Conservation (phyloP, 1,140 invertebrate species). For the Diuraphis noxia region DNA sequence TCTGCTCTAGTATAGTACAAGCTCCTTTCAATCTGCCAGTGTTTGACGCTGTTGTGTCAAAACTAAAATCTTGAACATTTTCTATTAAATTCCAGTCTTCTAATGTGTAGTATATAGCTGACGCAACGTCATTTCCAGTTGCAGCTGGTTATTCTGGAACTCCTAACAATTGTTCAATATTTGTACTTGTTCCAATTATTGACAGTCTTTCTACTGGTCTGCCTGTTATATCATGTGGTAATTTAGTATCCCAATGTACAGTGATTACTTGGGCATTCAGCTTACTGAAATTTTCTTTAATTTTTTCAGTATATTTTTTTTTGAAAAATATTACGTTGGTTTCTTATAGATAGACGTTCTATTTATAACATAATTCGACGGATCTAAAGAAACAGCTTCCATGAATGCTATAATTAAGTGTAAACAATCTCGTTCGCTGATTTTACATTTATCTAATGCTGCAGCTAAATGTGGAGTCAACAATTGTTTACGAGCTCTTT, state of each 20-base stretch:
- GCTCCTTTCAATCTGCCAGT: conserved; percentile 55
- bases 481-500: conserved; percentile 38
- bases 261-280: conserved; percentile 46
- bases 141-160: conserved; percentile 37
- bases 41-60: conserved; percentile 56
- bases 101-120: conserved; percentile 40
- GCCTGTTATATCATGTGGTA: conserved; percentile 52
- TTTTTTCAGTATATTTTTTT: conserved; percentile 52
- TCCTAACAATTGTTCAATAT: conserved; percentile 49
- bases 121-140: conserved; percentile 43
- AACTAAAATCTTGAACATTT: conserved; percentile 53
- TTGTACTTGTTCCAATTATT: conserved; percentile 44
- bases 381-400: conserved; percentile 54
- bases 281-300: conserved; percentile 56
- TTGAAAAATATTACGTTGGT: conserved; percentile 55
- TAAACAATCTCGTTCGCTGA: conserved; percentile 56
- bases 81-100: conserved; percentile 53
- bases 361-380: conserved; percentile 54
- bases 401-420: conserved; percentile 55
- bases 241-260: conserved; percentile 57
- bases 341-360: conserved; percentile 55
- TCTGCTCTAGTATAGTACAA: conserved; percentile 54
- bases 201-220: conserved; percentile 28
- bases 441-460: conserved; percentile 56
- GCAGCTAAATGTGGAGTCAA: conserved; percentile 52